Percentiles rank a stretch among this genome's conserved stretches.
Evolutionary conservation across 2,113 vertebrate species (phyloP).

Genomic region (Meleagris gallopavo): DNA sequence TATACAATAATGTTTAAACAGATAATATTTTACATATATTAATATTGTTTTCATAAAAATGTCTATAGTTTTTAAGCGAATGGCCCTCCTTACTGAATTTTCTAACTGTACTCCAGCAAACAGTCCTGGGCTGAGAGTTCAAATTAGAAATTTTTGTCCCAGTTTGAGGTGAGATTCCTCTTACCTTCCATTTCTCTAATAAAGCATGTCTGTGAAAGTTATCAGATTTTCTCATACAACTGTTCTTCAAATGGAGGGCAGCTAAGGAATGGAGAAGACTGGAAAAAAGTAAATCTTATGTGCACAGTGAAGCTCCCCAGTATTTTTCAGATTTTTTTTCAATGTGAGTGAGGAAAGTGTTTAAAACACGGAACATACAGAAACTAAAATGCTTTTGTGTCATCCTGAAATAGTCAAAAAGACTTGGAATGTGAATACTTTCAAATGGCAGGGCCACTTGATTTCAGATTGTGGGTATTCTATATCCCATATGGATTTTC

Average conservation of each 20-base stretch:
- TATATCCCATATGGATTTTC: background rate
- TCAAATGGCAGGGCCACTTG: background rate
- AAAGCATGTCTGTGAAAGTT: no score
- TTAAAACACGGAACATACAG: background rate
- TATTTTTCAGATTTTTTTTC: background rate
- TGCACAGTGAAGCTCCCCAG: background rate
- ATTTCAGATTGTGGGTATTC: background rate
- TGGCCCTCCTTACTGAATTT: background rate
- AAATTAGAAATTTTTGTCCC: no score
- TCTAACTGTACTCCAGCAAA: background rate
- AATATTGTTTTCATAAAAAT: background rate
- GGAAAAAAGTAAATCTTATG: background rate
- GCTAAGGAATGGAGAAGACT: background rate
- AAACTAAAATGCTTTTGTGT: background rate
- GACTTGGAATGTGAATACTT: no score
- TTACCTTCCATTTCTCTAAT: background rate
- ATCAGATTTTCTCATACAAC: background rate
- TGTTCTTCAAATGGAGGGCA: background rate
- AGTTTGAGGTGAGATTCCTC: background rate
- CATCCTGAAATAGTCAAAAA: background rate
- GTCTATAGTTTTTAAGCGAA: fast-evolving
- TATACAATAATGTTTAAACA: background rate
- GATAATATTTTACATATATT: background rate
- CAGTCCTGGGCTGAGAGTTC: background rate
- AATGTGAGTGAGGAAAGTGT: background rate